A percentile compares a stretch with the other conserved stretches of the same genome.
phyloP scores from a whole-genome alignment of 1,140 invertebrate species.

The Drosophila bocki region DNA sequence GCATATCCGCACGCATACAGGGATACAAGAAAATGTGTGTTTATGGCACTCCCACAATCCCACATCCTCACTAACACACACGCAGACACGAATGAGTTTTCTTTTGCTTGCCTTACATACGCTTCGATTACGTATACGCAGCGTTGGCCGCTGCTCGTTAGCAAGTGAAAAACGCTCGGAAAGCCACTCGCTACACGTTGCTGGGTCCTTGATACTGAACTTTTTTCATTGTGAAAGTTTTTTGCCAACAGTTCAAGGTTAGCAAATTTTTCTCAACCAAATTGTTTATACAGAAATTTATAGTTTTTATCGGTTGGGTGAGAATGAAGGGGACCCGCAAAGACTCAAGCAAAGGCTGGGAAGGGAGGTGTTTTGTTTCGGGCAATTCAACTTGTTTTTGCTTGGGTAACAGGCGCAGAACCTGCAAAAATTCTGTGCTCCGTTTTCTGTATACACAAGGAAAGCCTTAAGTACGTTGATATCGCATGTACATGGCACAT shows the following conservation, averaged over 20 bases:
- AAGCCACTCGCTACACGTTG: constrained; percentile 60
- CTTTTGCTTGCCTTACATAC: constrained; percentile 26
- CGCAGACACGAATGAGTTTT: constrained; percentile 18
- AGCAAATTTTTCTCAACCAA: constrained; percentile 37
- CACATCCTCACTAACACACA: constrained; percentile 4
- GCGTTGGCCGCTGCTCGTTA: constrained; percentile 50
- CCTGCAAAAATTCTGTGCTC: constrained; percentile 55
- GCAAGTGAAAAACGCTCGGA: constrained; percentile 54
- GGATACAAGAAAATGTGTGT: neutral
- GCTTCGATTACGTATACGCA: constrained; percentile 74
- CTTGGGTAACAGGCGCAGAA: constrained; percentile 62
- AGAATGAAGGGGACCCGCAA: neutral
- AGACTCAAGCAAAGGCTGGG: too few relatives aligned
- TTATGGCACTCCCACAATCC: constrained; percentile 17
- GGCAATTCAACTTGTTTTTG: constrained; percentile 30
- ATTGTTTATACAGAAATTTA: constrained; percentile 40
- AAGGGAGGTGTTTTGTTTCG: neutral
- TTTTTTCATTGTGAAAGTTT: constrained; percentile 83
- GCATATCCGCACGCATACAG: constrained; percentile 41
- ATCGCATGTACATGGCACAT: constrained; percentile 31
- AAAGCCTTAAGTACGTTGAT: constrained; percentile 33
- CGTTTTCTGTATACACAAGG: constrained; percentile 20
- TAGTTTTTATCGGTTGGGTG: constrained; percentile 45
- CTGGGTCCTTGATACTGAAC: constrained; percentile 81
- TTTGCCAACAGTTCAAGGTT: constrained; percentile 78